Base-by-base conservation (phyloP, 1,140 invertebrate genomes). In the Lordiphosa mommai region DNA sequence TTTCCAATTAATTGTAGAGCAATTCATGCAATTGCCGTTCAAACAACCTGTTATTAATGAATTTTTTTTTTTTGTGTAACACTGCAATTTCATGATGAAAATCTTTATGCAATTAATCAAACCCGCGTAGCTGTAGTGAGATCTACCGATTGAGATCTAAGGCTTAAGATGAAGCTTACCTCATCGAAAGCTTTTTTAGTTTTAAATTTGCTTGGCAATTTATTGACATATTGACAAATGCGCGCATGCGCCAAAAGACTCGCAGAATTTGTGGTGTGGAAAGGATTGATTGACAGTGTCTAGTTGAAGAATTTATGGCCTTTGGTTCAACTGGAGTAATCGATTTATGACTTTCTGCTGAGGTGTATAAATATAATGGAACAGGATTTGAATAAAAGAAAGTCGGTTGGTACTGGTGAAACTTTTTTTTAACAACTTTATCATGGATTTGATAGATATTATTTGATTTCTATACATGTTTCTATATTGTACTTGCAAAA, bases 181-280 rank as follows among this genome's bases (percentile, higher is more conserved):
- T 69, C 65, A 69, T 69, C 48, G 61, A 17, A 2, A 52, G 64
- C 34, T 46, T 63, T 66, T 73, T 58, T 46, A 67, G n/a, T n/a
- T n/a, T n/a, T n/a, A n/a, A n/a, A 73, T 57, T 58, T 47, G 23
- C 36, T 38, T 38, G 49, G 46, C 27, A 59, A 55, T 55, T 30
- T 70, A 63, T 53, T 68, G 70, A 64, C 63, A 60, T 53, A 55
- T 64, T 79, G 68, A 79, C 55, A 70, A 79, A 79, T 61, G 51
- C 16, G 56, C 38, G 55, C 57, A 44, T 46, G 47, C 49, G 47
- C 41, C 55, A 50, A 46, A 46, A 43, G 10, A 30, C 23, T 6
- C 23, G 23, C 6, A 1, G 23, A 27, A 27, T 27, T 27, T 7
- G 5, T 27, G 23, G 23, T 27, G 40, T 43, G 40, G 40, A 43